Base-by-base conservation (phyloP, 2,113 vertebrate species). In the Leptodactylus fuscus region DNA sequence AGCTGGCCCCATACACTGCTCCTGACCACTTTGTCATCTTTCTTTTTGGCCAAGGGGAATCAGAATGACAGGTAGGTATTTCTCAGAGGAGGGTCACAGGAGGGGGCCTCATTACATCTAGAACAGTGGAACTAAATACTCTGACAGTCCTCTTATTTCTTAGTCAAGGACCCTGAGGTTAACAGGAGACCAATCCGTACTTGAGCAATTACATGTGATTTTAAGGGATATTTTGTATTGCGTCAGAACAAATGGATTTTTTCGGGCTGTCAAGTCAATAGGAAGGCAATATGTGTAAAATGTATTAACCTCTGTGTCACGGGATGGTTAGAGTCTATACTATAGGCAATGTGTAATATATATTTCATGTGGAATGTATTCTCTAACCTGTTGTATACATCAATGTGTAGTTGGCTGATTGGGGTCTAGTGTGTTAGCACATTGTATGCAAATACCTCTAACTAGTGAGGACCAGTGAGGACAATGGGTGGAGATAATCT, bases 171-270 rank as follows among this genome's bases (percentile, higher is more conserved):
- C 69, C 15, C n/a, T 15, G 11, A 69, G 82, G 67, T 87, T 79
- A 20, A 22, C 76, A 74, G 70, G 41, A 22, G 29, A 87, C 16
- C 69, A 34, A 62, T 4, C 9, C 49, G 44, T 75, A 53, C 24
- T 36, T 69, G 65, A 69, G 9, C 65, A 69, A 69, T 69, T 69
- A 69, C 65, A 69, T 24, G 65, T 69, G 65, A 65, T 34, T 65
- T 32, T 32, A 65, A 32, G 20, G 71, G 67, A 62, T 89, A 77
- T 1, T 44, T 88, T 87, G 86, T 87, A 38, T 27, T 86, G 69
- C 86, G 82, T 85, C 73, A 0, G 85, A 81, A 15, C 62, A 24
- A 83, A 87, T 36, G 87, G 87, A 87, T 58, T 0, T 53, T 0
- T 1, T 41, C 73, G 71, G 84, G 9, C 73, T 87, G 86, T 87